Evolutionary conservation across 2,797 vertebrate genomes (phyloP).

Genomic region (Cirrhinus mrigala): DNA sequence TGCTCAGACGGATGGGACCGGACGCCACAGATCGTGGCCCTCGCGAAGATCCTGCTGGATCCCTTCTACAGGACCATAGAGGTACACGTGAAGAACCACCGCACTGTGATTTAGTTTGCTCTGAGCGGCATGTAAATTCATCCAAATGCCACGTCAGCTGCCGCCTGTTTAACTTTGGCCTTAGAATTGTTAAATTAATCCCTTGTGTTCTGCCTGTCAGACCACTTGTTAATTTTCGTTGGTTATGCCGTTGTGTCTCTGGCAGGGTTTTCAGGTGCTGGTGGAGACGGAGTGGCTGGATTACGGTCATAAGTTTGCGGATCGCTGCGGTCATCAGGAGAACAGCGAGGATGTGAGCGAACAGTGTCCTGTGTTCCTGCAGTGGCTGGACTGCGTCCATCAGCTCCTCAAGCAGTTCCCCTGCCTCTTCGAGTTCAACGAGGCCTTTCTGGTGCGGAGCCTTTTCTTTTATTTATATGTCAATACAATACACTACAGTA

Average conservation of each 20-base stretch:
- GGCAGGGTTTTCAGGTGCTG: constrained; percentile 95
- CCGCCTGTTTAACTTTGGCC: too few species aligned
- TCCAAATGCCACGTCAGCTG: neutral
- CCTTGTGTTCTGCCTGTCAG: neutral
- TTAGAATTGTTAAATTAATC: neutral
- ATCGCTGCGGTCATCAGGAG: constrained; percentile 97
- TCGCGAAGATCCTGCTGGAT: constrained; percentile 94
- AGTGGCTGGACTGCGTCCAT: constrained; percentile 98
- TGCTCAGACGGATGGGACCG: constrained; percentile 98
- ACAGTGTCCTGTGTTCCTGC: constrained; percentile 97
- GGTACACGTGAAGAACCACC: constrained; percentile 75
- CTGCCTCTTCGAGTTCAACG: constrained; percentile 97
- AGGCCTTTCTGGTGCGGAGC: constrained; percentile 91
- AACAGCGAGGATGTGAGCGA: constrained; percentile 94
- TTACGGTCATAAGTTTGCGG: constrained; percentile 97
- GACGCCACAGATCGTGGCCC: constrained; percentile 94
- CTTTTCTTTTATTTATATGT: neutral
- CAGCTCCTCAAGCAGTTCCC: constrained; percentile 98
- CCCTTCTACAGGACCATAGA: constrained; percentile 97
- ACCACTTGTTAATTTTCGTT: too few species aligned
- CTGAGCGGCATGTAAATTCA: neutral
- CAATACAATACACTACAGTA: neutral
- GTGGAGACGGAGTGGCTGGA: constrained; percentile 98
- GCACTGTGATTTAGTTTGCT: neutral
- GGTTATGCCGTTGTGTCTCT: neutral